Percentiles rank a stretch among this genome's conserved stretches.
These are phyloP conservation scores for Lasioglossum vierecki DNA, from an alignment of 2,888 invertebrate genomes.

Conservation along the genomic window DNA sequence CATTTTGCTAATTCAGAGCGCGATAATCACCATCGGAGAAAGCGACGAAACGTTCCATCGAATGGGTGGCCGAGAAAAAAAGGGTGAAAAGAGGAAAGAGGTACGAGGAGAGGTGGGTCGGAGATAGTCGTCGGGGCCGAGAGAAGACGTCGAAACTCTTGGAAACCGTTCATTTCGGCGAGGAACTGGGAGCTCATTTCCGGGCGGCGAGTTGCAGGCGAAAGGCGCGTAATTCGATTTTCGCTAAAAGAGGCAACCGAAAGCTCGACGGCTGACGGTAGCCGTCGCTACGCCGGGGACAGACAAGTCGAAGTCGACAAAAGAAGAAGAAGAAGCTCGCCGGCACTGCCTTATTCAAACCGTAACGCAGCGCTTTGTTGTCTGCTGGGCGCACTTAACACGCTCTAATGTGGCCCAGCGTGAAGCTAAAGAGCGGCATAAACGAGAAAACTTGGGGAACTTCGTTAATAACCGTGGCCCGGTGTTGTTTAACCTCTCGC, in stretches of 20 bases:
- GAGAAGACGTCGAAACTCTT: conserved; percentile 42
- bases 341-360: conserved; percentile 46
- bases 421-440: conserved; percentile 47
- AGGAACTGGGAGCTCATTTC: conserved; percentile 76
- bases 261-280: conserved; percentile 34
- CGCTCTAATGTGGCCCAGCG: conserved; percentile 37
- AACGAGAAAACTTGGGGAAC: conserved; percentile 69
- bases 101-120: conserved; percentile 7
- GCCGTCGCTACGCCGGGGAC: background rate
- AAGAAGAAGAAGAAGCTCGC: conserved; percentile 54
- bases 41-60: background rate
- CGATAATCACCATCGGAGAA: background rate
- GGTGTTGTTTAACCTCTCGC: conserved; percentile 57
- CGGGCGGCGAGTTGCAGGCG: conserved; percentile 61
- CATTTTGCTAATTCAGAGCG: background rate
- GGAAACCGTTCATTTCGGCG: conserved; percentile 59
- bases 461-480: conserved; percentile 63
- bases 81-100: background rate
- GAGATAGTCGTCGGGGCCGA: background rate
- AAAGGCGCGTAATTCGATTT: conserved; percentile 76
- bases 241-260: conserved; percentile 68
- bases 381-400: conserved; percentile 33
- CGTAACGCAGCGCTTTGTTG: conserved; percentile 16
- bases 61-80: background rate
- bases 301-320: conserved; percentile 48